These are phyloP conservation scores for Papilio elwesi DNA, from an alignment of 2,888 invertebrate species.

Conservation along the genomic window DNA sequence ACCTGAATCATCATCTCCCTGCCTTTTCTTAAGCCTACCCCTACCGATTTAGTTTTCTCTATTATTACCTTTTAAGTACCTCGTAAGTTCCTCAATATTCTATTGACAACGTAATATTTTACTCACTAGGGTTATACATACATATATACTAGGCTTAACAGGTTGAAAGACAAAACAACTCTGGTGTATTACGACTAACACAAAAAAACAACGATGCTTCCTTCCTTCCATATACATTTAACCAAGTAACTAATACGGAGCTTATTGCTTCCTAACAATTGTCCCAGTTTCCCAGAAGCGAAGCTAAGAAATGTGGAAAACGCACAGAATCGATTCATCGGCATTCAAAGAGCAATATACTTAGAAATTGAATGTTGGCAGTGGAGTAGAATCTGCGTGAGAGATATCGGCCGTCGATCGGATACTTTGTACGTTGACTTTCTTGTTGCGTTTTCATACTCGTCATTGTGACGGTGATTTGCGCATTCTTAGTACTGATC, in stretches of 20 bases:
- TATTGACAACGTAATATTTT: too few species aligned
- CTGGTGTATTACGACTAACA: too few species aligned
- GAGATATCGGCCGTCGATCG: conserved; percentile 29
- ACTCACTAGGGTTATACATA: too few species aligned
- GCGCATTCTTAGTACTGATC: not conserved
- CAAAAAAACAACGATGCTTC: not conserved
- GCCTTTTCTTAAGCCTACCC: too few species aligned
- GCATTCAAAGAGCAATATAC: conserved; percentile 26
- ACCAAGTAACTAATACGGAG: conserved; percentile 4
- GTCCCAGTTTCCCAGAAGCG: conserved; percentile 23
- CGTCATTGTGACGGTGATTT: conserved; percentile 6
- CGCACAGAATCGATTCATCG: conserved; percentile 17
- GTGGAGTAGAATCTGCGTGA: conserved; percentile 8
- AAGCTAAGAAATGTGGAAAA: conserved; percentile 28
- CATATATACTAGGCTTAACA: not conserved
- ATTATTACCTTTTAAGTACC: too few species aligned
- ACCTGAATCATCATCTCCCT: too few species aligned
- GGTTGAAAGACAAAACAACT: not conserved
- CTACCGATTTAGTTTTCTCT: too few species aligned
- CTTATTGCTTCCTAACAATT: conserved; percentile 35
- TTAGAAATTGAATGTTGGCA: conserved; percentile 33
- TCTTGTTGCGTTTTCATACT: conserved; percentile 24
- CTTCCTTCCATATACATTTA: conserved; percentile 16
- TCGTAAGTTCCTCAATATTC: too few species aligned
- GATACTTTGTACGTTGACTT: conserved; percentile 8